These are phyloP conservation scores for Xiphydria camelus DNA, from an alignment of 2,888 invertebrate genomes.

Conservation along the genomic window DNA sequence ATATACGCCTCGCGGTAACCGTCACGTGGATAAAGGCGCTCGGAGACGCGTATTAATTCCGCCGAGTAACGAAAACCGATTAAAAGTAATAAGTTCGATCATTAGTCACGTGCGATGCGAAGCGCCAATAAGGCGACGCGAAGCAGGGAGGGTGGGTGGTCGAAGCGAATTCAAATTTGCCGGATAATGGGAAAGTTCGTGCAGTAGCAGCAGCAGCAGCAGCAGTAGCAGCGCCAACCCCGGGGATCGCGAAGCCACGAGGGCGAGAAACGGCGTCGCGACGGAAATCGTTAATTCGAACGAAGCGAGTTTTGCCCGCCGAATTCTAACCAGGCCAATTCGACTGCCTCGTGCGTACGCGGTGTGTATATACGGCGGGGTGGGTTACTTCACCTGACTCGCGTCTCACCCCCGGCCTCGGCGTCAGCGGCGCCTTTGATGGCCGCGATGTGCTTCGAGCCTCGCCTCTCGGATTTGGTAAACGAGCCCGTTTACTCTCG, in stretches of 20 bases:
- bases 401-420: slow-evolving; percentile 6
- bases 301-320: slow-evolving; percentile 9
- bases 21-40: too few relatives aligned
- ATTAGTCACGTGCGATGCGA: slow-evolving; percentile 18
- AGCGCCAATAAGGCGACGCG: too few relatives aligned
- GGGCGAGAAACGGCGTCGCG: not conserved
- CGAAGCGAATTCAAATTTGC: slow-evolving; percentile 9
- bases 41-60: not conserved
- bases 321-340: slow-evolving; percentile 18
- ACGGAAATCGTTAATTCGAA: slow-evolving; percentile 2
- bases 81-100: slow-evolving; percentile 19
- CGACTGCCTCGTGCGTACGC: slow-evolving; percentile 13
- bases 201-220: not conserved
- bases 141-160: not conserved
- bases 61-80: not conserved
- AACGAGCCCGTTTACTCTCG: slow-evolving; percentile 40
- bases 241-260: not conserved
- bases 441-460: slow-evolving; percentile 6
- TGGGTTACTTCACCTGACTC: slow-evolving; percentile 5
- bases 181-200: slow-evolving; percentile 12
- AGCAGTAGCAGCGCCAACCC: not conserved
- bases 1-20: too few relatives aligned
- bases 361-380: too few relatives aligned
- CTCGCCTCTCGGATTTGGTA: slow-evolving; percentile 28
- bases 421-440: too few relatives aligned